These are phyloP conservation scores for Antechinus flavipes DNA, from an alignment of 2,113 vertebrate species.

Conservation along the genomic window DNA sequence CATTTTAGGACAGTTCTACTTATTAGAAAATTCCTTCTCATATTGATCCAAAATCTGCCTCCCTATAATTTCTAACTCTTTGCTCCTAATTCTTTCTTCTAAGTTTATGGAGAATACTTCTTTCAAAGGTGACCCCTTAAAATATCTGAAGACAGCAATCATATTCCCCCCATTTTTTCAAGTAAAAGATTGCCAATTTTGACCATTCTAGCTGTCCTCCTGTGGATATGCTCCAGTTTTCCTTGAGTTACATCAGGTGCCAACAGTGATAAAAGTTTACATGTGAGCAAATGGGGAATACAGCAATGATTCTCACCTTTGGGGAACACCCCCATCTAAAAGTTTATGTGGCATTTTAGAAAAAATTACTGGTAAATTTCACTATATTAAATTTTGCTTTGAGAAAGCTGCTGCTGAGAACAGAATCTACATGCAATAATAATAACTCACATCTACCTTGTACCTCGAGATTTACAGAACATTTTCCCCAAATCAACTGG, in stretches of 20 bases:
- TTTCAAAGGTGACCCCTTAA: neutral
- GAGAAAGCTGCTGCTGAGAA: slow-evolving; percentile 29
- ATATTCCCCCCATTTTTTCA: neutral
- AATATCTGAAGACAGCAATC: neutral
- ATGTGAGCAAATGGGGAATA: neutral
- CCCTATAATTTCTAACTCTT: neutral
- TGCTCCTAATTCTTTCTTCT: neutral
- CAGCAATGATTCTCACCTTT: neutral
- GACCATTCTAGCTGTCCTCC: neutral
- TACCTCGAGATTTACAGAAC: neutral
- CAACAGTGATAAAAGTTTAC: neutral
- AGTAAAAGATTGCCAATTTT: neutral
- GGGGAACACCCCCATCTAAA: neutral
- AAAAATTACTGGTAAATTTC: neutral
- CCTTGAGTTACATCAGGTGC: neutral
- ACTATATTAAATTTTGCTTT: neutral
- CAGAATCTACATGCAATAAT: neutral
- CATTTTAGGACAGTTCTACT: neutral
- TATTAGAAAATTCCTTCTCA: neutral
- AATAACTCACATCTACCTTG: neutral
- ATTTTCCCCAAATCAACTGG: neutral
- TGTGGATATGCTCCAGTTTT: neutral
- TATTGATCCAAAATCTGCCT: neutral
- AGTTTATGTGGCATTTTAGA: neutral
- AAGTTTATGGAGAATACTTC: neutral